Conservation (phyloP, 2,113 vertebrate species). For the Lates calcarifer region DNA sequence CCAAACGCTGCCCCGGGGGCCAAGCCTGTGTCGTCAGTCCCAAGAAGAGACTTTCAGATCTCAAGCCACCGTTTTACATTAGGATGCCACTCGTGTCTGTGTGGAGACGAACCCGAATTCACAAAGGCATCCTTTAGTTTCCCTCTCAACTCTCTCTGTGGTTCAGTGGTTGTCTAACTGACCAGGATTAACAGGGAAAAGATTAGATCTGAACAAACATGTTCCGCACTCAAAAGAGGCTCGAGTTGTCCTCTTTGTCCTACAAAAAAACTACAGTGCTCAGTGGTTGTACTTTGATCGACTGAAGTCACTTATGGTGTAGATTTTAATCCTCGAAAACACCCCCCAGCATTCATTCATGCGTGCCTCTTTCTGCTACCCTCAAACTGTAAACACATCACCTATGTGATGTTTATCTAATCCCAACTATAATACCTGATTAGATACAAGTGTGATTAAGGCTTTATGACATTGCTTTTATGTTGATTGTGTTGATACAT, state of each 20-base stretch:
- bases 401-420: conserved; percentile 57
- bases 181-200: conserved; percentile 71
- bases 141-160: conserved; percentile 43
- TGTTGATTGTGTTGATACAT: conserved; percentile 79
- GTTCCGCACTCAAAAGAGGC: conserved; percentile 57
- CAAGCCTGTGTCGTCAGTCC: conserved; percentile 67
- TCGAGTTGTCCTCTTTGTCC: conserved; percentile 44
- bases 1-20: conserved; percentile 37
- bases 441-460: conserved; percentile 70
- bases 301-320: conserved; percentile 10
- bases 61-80: conserved; percentile 71
- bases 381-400: conserved; percentile 54
- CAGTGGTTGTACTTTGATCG: conserved; percentile 18
- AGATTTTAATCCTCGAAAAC: not conserved
- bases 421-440: conserved; percentile 72
- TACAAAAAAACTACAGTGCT: conserved; percentile 40
- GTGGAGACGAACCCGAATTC: conserved; percentile 66
- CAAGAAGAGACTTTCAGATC: conserved; percentile 71
- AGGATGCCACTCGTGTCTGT: conserved; percentile 79
- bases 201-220: conserved; percentile 76
- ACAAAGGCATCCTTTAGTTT: conserved; percentile 76
- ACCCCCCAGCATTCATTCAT: not conserved
- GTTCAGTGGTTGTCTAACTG: conserved; percentile 62
- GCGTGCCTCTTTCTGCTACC: conserved; percentile 14
- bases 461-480: conserved; percentile 75